Conservation (phyloP, 2,113 vertebrate species). For the Oreotrochilus melanogaster region DNA sequence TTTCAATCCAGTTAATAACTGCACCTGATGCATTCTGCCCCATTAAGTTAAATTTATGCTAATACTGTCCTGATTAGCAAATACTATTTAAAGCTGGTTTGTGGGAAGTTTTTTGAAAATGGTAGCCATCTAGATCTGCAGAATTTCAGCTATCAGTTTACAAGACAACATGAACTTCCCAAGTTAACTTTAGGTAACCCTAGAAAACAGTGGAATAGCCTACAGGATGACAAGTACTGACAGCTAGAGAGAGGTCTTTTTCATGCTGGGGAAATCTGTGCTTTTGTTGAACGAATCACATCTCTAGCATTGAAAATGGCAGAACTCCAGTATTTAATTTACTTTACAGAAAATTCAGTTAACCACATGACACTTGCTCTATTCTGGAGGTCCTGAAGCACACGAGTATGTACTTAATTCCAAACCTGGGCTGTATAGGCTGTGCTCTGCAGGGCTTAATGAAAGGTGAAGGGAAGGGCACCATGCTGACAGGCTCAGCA, state of each 20-base stretch:
- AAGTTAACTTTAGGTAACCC: not conserved
- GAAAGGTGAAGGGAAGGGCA: not conserved
- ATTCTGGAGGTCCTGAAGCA: not conserved
- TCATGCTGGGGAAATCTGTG: not conserved
- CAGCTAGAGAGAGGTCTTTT: not conserved
- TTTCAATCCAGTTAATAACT: slow-evolving; percentile 49
- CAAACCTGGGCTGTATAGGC: not conserved
- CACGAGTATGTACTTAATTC: not conserved
- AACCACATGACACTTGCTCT: not conserved
- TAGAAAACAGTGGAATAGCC: not conserved
- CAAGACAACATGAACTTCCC: not conserved
- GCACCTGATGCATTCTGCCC: not conserved
- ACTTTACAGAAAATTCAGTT: not conserved
- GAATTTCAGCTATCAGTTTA: not conserved
- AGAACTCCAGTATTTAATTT: not conserved
- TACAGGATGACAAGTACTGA: not conserved
- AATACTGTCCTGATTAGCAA: slow-evolving; percentile 55
- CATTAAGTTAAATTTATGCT: slow-evolving; percentile 67
- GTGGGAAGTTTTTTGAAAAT: slow-evolving; percentile 1
- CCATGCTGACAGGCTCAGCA: not conserved
- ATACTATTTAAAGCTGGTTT: slow-evolving; percentile 54
- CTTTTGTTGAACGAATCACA: not conserved
- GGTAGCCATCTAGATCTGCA: not conserved
- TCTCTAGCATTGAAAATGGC: not conserved
- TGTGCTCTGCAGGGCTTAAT: not conserved